Percentiles rank a stretch among this genome's conserved stretches.
These are phyloP conservation scores for Neoaliturus tenellus DNA, from an alignment of 2,888 invertebrate species.

Conservation along the genomic window DNA sequence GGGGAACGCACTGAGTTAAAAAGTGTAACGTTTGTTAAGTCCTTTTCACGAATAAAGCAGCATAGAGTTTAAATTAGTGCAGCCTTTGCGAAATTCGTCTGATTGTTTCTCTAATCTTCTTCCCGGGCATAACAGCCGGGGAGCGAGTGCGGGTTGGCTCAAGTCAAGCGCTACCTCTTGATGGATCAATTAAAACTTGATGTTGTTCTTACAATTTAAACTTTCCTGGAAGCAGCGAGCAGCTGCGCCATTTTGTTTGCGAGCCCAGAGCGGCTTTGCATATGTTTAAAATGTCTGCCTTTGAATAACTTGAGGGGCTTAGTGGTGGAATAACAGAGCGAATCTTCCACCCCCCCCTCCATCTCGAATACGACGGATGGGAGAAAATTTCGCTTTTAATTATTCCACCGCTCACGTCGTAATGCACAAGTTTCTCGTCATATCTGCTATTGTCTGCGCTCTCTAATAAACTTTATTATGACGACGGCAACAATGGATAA, in stretches of 20 bases:
- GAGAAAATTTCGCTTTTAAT: constrained; percentile 48
- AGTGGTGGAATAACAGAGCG: constrained; percentile 60
- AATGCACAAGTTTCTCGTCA: constrained; percentile 56
- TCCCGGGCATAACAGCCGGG: neutral
- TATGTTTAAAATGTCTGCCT: constrained; percentile 66
- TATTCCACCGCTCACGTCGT: constrained; percentile 28
- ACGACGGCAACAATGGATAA: constrained; percentile 30
- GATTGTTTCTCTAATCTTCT: constrained; percentile 34
- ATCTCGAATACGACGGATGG: constrained; percentile 15
- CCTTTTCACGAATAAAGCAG: neutral
- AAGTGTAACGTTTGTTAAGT: too few species aligned
- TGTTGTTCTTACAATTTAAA: constrained; percentile 68
- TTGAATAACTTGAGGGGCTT: constrained; percentile 67
- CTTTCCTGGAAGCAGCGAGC: constrained; percentile 58
- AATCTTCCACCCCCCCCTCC: constrained; percentile 37
- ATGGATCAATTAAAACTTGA: constrained; percentile 67
- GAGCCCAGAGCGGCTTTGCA: constrained; percentile 64
- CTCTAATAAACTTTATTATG: constrained; percentile 51
- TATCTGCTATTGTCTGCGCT: constrained; percentile 44
- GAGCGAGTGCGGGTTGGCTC: neutral
- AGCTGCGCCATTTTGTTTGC: constrained; percentile 60
- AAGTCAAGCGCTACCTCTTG: constrained; percentile 52
- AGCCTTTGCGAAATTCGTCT: constrained; percentile 35
- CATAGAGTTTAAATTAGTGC: constrained; percentile 19
- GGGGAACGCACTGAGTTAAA: too few species aligned